Percentiles rank a stretch among this genome's conserved stretches.
Conservation (phyloP, 1,140 invertebrate genomes). For the Plectrocnemia conspersa region DNA sequence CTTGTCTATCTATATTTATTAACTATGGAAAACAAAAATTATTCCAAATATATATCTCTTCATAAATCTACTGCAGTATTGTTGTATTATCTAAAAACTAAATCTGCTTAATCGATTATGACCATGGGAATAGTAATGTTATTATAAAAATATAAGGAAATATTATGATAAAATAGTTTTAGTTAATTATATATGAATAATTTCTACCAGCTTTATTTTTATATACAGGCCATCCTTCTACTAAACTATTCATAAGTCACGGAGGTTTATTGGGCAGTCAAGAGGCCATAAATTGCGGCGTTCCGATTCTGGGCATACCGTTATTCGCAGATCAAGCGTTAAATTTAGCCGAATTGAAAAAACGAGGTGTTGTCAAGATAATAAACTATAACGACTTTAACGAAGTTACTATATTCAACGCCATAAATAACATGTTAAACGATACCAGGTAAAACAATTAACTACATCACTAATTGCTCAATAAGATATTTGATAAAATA, state of each 20-base stretch:
- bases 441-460: conserved; percentile 48
- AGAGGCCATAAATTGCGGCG: conserved; percentile 53
- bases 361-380: conserved; percentile 43
- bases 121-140: too few relatives aligned
- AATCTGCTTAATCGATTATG: too few relatives aligned
- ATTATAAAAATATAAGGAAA: too few relatives aligned
- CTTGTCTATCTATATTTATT: neutral
- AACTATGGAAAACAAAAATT: neutral
- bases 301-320: conserved; percentile 55
- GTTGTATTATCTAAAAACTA: too few relatives aligned
- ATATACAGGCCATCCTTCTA: conserved; percentile 48
- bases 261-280: conserved; percentile 57
- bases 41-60: neutral
- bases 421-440: conserved; percentile 43
- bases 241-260: conserved; percentile 56
- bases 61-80: too few relatives aligned
- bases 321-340: conserved; percentile 60
- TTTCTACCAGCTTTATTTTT: too few relatives aligned
- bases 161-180: too few relatives aligned
- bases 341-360: conserved; percentile 44
- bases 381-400: conserved; percentile 41
- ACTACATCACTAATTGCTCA: too few relatives aligned
- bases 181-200: too few relatives aligned
- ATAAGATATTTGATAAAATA: too few relatives aligned
- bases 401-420: conserved; percentile 39